Percentiles rank a stretch among this genome's conserved stretches.
phyloP scores from a whole-genome alignment of 2,888 invertebrate species.

The Synanthedon andrenaeformis region DNA sequence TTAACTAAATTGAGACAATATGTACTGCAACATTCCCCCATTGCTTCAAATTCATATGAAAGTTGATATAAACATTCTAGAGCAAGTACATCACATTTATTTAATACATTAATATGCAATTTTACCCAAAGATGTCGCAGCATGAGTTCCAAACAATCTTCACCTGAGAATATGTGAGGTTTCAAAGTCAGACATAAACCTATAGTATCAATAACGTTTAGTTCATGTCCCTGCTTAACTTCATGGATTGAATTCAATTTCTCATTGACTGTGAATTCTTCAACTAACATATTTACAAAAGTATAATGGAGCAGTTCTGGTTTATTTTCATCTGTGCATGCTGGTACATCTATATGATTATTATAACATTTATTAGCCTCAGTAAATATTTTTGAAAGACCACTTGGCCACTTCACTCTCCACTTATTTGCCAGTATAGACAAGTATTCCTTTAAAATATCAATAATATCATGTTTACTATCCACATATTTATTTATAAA shows the following conservation, averaged over 20 bases:
- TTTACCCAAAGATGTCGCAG: conserved; percentile 56
- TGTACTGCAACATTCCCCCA: conserved; percentile 43
- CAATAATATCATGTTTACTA: conserved; percentile 67
- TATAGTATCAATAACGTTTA: conserved; percentile 45
- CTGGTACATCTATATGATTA: conserved; percentile 52
- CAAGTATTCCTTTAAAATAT: conserved; percentile 72
- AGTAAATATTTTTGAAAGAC: conserved; percentile 69
- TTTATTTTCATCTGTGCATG: conserved; percentile 40
- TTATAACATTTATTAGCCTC: conserved; percentile 71
- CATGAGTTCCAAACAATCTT: conserved; percentile 41
- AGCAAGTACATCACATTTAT: conserved; percentile 50
- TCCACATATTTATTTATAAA: conserved; percentile 74
- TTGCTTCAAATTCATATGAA: conserved; percentile 51
- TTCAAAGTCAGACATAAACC: conserved; percentile 42
- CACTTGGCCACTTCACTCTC: conserved; percentile 75
- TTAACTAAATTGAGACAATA: conserved; percentile 42
- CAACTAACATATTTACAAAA: conserved; percentile 44
- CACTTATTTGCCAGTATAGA: conserved; percentile 71
- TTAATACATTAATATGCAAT: conserved; percentile 47
- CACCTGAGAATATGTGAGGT: conserved; percentile 42
- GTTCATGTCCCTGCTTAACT: conserved; percentile 29
- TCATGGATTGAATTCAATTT: conserved; percentile 30
- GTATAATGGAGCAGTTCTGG: conserved; percentile 43
- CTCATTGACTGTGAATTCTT: conserved; percentile 52
- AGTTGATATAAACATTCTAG: conserved; percentile 56